Conservation (phyloP, 2,797 vertebrate genomes). For the Myripristis jacobus region DNA sequence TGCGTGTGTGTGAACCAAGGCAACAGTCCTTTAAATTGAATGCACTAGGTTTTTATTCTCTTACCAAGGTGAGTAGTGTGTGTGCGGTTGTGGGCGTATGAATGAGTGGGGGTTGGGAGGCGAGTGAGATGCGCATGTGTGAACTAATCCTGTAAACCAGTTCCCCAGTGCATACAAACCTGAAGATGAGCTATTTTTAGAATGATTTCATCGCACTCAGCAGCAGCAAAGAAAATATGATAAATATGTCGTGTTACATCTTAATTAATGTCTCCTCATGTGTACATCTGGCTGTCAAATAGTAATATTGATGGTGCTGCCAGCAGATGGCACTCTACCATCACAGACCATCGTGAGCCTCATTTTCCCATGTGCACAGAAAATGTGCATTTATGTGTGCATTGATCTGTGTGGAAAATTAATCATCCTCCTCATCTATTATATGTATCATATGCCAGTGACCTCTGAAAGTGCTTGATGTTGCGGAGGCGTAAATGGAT, state of each 20-base stretch:
- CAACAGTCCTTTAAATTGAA: slow-evolving; percentile 28
- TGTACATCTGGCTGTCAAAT: slow-evolving; percentile 12
- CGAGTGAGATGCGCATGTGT: not conserved
- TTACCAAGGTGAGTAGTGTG: slow-evolving; percentile 63
- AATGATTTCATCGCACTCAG: not conserved
- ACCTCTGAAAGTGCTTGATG: slow-evolving; percentile 29
- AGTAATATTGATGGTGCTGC: slow-evolving; percentile 46
- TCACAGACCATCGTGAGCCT: slow-evolving; percentile 30
- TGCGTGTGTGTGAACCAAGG: slow-evolving; percentile 12
- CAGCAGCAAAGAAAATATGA: not conserved
- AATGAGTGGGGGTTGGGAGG: not conserved
- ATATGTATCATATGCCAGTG: slow-evolving; percentile 27
- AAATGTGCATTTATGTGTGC: not conserved
- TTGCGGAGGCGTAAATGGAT: slow-evolving; percentile 37
- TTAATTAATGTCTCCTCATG: not conserved
- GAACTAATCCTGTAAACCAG: too few species aligned
- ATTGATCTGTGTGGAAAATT: slow-evolving; percentile 22
- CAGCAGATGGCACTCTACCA: slow-evolving; percentile 82
- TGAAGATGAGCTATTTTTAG: slow-evolving; percentile 8
- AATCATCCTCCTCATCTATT: slow-evolving; percentile 22
- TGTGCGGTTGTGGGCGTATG: slow-evolving; percentile 5
- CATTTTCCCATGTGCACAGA: not conserved
- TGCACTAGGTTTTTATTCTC: slow-evolving; percentile 43
- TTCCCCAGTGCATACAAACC: too few species aligned
- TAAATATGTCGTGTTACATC: not conserved